Percentiles rank a stretch among this genome's conserved stretches.
These are phyloP conservation scores for Chelmon rostratus DNA, from an alignment of 2,797 vertebrate species.

Conservation along the genomic window DNA sequence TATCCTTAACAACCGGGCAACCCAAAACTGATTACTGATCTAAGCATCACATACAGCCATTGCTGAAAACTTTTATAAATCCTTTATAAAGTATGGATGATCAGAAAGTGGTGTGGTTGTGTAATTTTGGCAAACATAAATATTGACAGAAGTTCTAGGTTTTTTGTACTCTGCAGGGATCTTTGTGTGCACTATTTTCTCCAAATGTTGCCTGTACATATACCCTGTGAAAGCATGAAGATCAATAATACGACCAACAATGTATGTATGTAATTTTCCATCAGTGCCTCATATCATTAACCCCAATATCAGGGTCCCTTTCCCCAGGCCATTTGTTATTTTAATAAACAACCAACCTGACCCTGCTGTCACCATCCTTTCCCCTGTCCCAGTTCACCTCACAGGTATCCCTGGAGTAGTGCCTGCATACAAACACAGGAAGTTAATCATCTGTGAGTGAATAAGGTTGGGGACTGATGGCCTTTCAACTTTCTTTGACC, in stretches of 20 bases:
- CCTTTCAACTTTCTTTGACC: conserved; percentile 72
- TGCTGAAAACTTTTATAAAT: neutral
- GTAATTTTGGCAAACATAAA: neutral
- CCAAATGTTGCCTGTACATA: neutral
- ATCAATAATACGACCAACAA: neutral
- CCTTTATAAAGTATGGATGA: neutral
- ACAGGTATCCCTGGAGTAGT: conserved; percentile 34
- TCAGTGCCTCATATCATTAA: conserved; percentile 46
- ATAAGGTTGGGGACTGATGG: conserved; percentile 58
- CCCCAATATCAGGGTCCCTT: conserved; percentile 20
- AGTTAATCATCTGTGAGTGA: conserved; percentile 67
- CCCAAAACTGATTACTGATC: neutral
- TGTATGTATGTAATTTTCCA: conserved; percentile 38
- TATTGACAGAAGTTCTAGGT: neutral
- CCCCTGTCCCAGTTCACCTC: conserved; percentile 50
- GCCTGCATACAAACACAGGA: conserved; percentile 42
- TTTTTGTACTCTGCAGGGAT: neutral
- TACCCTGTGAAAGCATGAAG: neutral
- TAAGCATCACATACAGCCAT: neutral
- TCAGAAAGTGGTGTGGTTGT: neutral
- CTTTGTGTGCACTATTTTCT: neutral
- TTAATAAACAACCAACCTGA: conserved; percentile 59
- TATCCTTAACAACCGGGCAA: too few species aligned
- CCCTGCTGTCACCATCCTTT: conserved; percentile 31
- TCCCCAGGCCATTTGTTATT: conserved; percentile 44